Base-by-base conservation (phyloP, 2,113 vertebrate genomes). In the Brachirus orientalis region DNA sequence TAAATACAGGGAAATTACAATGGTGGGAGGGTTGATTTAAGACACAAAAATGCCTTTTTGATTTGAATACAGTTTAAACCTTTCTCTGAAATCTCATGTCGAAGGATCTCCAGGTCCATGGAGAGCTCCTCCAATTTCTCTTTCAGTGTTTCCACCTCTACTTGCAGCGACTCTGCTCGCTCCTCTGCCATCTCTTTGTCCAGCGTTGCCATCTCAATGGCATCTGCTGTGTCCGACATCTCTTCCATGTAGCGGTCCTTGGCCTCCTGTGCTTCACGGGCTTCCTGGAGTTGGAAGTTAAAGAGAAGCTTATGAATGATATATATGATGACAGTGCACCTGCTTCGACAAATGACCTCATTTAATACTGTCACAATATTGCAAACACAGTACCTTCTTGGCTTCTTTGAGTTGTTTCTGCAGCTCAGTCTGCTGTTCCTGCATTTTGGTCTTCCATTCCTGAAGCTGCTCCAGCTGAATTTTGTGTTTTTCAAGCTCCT, bases 141-240 rank as follows among this genome's bases (percentile, higher is more conserved):
- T 69, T 97, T 97, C 69, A 98, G 71, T 0, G 94, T 91, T 35
- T 99, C 97, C 71, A 95, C 95, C 86, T 99, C 98, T 88, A 96
- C 96, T 79, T 98, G 97, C 85, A 99, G 87, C 1, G 97, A 98
- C 88, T 99, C 98, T 0, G 96, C 96, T 12, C 96, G 84, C 83
- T 99, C 97, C 37, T 99, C 98, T 0, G 97, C 98, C 98, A 99
- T 99, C 90, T 99, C 98, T 89, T 99, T 99, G 89, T 99, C 98
- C 87, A 99, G 92, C 0, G 98, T 99, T 36, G 98, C 98, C 97
- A 99, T 99, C 80, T 99, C 98, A 0, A 99, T 97, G 22, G 97
- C 97, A 0, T 99, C 98, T 0, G 97, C 97, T 0, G 97, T 98
- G 86, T 99, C 97, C 0, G 97, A 94, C 98, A 98, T 99, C 93